Evolutionary conservation across 2,113 vertebrate species (phyloP).

Genomic region (Amblyopsis rosae): DNA sequence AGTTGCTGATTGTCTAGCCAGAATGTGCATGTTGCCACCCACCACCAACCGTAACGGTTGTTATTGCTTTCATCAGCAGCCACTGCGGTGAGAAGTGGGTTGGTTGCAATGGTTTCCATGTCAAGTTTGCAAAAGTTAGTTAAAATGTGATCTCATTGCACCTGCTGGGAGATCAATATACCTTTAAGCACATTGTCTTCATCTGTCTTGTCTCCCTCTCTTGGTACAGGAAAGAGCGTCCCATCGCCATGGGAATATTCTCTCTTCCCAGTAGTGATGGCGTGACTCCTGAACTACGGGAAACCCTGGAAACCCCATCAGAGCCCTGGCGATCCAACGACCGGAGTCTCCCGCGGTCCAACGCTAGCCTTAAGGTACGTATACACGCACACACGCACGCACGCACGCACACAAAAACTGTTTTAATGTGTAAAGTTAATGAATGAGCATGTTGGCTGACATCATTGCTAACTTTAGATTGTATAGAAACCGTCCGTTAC

Average conservation of each 20-base stretch:
- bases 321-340: slow-evolving; percentile 92
- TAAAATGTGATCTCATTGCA: no score
- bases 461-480: no score
- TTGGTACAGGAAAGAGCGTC: slow-evolving; percentile 89
- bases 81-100: neutral
- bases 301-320: slow-evolving; percentile 80
- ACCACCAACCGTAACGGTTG: neutral
- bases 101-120: neutral
- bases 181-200: neutral
- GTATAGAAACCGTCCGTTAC: neutral
- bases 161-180: no score
- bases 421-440: slow-evolving; percentile 15
- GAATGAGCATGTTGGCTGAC: neutral
- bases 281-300: slow-evolving; percentile 83
- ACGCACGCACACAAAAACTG: neutral
- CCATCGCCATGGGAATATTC: slow-evolving; percentile 92
- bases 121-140: no score
- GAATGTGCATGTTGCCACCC: no score
- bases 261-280: slow-evolving; percentile 84
- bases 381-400: neutral
- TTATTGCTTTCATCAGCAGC: neutral
- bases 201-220: slow-evolving; percentile 2
- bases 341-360: slow-evolving; percentile 87
- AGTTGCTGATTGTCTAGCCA: neutral
- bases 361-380: slow-evolving; percentile 92